phyloP scores from a whole-genome alignment of 2,113 vertebrate genomes.

The Melierax canorus region DNA sequence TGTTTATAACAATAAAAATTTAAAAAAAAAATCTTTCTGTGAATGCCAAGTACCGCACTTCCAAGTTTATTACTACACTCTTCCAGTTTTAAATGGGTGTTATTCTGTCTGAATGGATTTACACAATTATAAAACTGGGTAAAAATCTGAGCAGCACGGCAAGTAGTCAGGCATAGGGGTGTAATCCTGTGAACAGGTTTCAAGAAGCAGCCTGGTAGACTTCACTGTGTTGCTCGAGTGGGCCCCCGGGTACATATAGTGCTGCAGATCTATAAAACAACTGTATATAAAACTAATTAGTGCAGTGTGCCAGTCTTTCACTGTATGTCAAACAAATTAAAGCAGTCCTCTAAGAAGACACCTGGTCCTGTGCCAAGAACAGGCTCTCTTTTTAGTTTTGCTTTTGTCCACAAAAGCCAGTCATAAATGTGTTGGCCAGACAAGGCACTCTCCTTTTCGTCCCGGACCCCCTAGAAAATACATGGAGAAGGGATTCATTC shows the following conservation, averaged over 20 bases:
- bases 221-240: not conserved
- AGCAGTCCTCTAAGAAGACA: not conserved
- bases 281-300: slow-evolving; percentile 38
- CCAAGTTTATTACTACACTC: not conserved
- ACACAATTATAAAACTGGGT: not conserved
- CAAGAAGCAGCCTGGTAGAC: not conserved
- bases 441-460: not conserved
- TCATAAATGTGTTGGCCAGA: slow-evolving; percentile 12
- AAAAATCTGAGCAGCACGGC: not conserved
- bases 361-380: not conserved
- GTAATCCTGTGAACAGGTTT: not conserved
- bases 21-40: not conserved
- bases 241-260: not conserved
- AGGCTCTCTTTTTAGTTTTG: not conserved
- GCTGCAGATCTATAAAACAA: not conserved
- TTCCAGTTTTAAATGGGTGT: not conserved
- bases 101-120: not conserved
- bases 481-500: not conserved
- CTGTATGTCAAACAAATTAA: slow-evolving; percentile 34
- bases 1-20: not conserved
- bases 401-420: not conserved
- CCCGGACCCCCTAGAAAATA: not conserved
- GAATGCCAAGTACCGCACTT: not conserved
- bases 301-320: slow-evolving; percentile 4
- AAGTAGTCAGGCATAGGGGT: not conserved